A percentile compares a stretch with the other conserved stretches of the same genome.
These are phyloP conservation scores for Callimorpha dominula DNA, from an alignment of 2,888 invertebrate genomes.

Conservation along the genomic window DNA sequence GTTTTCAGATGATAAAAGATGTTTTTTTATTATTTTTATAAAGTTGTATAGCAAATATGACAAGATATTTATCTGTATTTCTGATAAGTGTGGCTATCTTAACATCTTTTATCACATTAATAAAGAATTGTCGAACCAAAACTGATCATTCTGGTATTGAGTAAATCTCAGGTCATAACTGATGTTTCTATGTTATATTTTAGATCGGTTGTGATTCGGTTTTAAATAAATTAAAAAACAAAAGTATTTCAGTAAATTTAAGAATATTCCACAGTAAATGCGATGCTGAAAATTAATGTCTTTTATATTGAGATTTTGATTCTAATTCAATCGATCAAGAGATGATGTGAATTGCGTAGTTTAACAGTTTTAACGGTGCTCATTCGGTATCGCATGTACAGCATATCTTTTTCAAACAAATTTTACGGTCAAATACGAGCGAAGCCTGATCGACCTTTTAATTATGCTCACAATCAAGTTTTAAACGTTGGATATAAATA, in stretches of 20 bases:
- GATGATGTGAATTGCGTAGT: background rate
- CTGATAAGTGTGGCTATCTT: background rate
- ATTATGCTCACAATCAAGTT: background rate
- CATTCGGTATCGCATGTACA: background rate
- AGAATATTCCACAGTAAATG: background rate
- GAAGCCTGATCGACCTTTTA: background rate
- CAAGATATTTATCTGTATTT: too few relatives aligned
- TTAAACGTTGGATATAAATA: background rate
- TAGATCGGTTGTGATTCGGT: constrained; percentile 46
- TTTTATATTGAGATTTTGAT: too few relatives aligned
- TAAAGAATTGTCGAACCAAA: constrained; percentile 41
- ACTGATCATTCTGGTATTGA: constrained; percentile 25
- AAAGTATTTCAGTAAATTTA: constrained; percentile 15
- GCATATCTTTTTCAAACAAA: background rate
- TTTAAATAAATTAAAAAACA: constrained; percentile 34
- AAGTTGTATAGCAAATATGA: background rate
- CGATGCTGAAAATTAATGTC: background rate
- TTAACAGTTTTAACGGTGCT: constrained; percentile 3
- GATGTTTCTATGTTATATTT: background rate
- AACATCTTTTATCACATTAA: constrained; percentile 33
- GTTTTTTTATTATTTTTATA: constrained; percentile 12
- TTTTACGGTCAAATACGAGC: background rate
- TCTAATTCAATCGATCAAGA: background rate
- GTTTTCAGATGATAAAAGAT: constrained; percentile 38
- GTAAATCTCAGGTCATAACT: background rate